These are phyloP conservation scores for Catharus fuscescens DNA, from an alignment of 2,113 vertebrate species.

Conservation along the genomic window DNA sequence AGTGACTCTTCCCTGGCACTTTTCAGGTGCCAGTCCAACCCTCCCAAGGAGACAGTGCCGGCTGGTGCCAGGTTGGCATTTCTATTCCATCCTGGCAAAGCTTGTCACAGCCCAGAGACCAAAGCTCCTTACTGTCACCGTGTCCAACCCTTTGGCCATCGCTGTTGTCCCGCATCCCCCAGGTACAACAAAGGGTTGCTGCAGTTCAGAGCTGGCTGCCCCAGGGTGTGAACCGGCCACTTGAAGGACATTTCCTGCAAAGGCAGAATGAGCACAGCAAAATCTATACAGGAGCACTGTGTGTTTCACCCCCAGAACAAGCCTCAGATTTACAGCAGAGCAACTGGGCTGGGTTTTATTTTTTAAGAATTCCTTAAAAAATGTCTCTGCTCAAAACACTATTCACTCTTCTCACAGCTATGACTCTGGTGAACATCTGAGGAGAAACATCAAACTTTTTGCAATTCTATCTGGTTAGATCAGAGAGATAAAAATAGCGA, in stretches of 20 bases:
- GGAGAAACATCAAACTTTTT: not conserved
- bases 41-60: not conserved
- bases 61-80: not conserved
- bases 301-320: not conserved
- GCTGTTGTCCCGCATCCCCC: not conserved
- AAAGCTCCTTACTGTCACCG: not conserved
- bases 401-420: not conserved
- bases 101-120: not conserved
- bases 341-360: not conserved
- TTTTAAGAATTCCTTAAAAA: not conserved
- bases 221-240: rapidly evolving
- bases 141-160: not conserved
- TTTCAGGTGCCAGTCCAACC: too few species aligned
- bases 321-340: not conserved
- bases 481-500: not conserved
- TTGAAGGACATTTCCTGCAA: not conserved
- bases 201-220: not conserved
- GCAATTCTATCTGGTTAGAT: not conserved
- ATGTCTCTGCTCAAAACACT: not conserved
- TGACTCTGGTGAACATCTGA: not conserved
- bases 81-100: not conserved
- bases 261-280: not conserved
- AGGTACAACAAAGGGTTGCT: not conserved
- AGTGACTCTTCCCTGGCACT: not conserved
- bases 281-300: not conserved